phyloP scores from a whole-genome alignment of 2,888 invertebrate species.

The Prosopocoilus inquinatus region DNA sequence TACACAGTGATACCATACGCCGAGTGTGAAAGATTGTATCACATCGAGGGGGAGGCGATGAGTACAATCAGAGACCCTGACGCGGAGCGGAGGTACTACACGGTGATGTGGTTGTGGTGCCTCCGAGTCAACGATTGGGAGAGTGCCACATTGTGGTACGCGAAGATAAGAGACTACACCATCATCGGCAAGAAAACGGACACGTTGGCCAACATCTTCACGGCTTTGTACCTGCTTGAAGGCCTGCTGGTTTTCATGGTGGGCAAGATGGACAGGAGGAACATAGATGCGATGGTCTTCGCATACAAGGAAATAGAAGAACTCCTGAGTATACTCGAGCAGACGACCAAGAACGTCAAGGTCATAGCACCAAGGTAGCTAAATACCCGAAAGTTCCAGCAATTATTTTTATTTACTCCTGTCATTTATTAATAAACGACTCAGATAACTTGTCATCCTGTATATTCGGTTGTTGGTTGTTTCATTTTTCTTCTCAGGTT shows the following conservation, averaged over 20 bases:
- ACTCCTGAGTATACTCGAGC: slow-evolving; percentile 38
- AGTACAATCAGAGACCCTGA: slow-evolving; percentile 52
- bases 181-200: slow-evolving; percentile 38
- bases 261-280: slow-evolving; percentile 41
- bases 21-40: slow-evolving; percentile 56
- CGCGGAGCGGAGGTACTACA: slow-evolving; percentile 56
- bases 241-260: slow-evolving; percentile 57
- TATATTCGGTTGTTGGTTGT: too few relatives aligned
- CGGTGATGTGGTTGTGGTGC: slow-evolving; percentile 63
- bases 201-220: slow-evolving; percentile 48
- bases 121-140: slow-evolving; percentile 60
- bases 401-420: slow-evolving; percentile 16
- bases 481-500: slow-evolving; percentile 47
- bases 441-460: too few relatives aligned
- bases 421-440: too few relatives aligned
- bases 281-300: slow-evolving; percentile 31
- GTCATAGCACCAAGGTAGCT: slow-evolving; percentile 49
- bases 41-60: slow-evolving; percentile 55
- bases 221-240: slow-evolving; percentile 56
- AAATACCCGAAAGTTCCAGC: not conserved
- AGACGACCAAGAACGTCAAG: slow-evolving; percentile 35
- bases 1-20: slow-evolving; percentile 54
- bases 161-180: slow-evolving; percentile 47
- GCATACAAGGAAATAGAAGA: slow-evolving; percentile 39
- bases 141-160: slow-evolving; percentile 56